phyloP scores from a whole-genome alignment of 2,888 invertebrate genomes.

The Philaethria dido region DNA sequence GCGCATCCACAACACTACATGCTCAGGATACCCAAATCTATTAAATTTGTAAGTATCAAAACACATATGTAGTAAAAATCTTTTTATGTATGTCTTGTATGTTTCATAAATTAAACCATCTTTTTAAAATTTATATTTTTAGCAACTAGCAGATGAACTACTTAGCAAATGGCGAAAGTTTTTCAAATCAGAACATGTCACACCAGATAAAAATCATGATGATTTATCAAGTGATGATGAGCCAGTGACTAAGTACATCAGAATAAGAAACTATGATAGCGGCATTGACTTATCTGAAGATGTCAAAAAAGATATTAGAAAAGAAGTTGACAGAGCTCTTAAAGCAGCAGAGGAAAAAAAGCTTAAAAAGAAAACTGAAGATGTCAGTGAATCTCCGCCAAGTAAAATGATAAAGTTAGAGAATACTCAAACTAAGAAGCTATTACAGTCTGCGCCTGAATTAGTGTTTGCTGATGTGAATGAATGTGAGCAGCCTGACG shows the following conservation, averaged over 20 bases:
- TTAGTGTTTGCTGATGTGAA: slow-evolving; percentile 71
- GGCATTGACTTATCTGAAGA: slow-evolving; percentile 64
- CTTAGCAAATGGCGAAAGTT: slow-evolving; percentile 59
- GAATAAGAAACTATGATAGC: slow-evolving; percentile 55
- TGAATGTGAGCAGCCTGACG: slow-evolving; percentile 52
- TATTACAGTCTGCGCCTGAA: slow-evolving; percentile 49
- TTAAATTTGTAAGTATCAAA: slow-evolving; percentile 59
- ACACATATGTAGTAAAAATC: no score
- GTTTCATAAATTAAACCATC: background rate
- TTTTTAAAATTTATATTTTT: slow-evolving; percentile 32
- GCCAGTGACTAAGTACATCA: slow-evolving; percentile 69
- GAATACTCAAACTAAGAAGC: slow-evolving; percentile 24
- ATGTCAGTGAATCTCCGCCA: slow-evolving; percentile 12
- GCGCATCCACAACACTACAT: slow-evolving; percentile 90
- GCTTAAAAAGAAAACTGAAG: slow-evolving; percentile 13
- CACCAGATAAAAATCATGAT: slow-evolving; percentile 45
- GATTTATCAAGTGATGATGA: slow-evolving; percentile 65
- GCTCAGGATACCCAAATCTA: slow-evolving; percentile 86
- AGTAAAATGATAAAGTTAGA: slow-evolving; percentile 41
- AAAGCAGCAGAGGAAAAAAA: slow-evolving; percentile 41
- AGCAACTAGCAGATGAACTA: slow-evolving; percentile 63
- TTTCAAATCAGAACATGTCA: slow-evolving; percentile 53
- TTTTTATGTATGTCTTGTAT: background rate
- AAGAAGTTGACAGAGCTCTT: slow-evolving; percentile 61
- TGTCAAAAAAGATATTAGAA: slow-evolving; percentile 58